Conservation (phyloP, 2,797 vertebrate species). For the Siniperca scherzeri region DNA sequence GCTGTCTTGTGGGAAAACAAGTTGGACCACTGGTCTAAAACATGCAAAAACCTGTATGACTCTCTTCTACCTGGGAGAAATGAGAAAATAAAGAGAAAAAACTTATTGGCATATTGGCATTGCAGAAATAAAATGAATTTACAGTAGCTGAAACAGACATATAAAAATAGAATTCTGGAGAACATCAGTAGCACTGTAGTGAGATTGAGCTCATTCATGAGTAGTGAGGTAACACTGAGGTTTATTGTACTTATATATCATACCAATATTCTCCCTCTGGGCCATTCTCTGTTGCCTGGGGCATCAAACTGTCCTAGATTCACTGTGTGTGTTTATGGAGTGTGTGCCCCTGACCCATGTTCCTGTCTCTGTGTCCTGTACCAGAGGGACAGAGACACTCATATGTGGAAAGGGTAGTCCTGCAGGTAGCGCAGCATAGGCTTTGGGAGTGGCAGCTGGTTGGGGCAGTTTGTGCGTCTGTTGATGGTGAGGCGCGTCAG, state of each 20-base stretch:
- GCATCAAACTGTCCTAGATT: constrained; percentile 26
- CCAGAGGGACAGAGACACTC: constrained; percentile 37
- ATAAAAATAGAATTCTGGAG: constrained; percentile 20
- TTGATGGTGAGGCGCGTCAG: constrained; percentile 92
- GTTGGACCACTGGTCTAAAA: constrained; percentile 9
- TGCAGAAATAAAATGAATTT: constrained; percentile 22
- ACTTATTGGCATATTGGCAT: constrained; percentile 3
- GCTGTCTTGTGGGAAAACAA: not conserved
- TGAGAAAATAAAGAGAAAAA: constrained; percentile 5
- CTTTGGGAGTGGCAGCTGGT: constrained; percentile 90
- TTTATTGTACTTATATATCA: constrained; percentile 20
- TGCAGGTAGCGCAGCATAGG: constrained; percentile 91
- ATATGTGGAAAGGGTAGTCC: constrained; percentile 93
- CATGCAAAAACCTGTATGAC: not conserved
- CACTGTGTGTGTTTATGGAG: constrained; percentile 42
- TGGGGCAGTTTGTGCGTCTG: constrained; percentile 81
- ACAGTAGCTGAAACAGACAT: constrained; percentile 23
- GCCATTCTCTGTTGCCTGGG: not conserved
- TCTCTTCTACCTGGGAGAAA: not conserved
- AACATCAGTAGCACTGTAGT: constrained; percentile 9
- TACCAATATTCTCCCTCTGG: constrained; percentile 11
- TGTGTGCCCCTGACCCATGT: constrained; percentile 40
- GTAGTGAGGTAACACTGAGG: constrained; percentile 16
- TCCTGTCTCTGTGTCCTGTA: constrained; percentile 21
- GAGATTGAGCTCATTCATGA: constrained; percentile 24